Percentiles rank a stretch among this genome's conserved stretches.
phyloP scores from a whole-genome alignment of 23 tunicate species.

The Diplosoma virens region DNA sequence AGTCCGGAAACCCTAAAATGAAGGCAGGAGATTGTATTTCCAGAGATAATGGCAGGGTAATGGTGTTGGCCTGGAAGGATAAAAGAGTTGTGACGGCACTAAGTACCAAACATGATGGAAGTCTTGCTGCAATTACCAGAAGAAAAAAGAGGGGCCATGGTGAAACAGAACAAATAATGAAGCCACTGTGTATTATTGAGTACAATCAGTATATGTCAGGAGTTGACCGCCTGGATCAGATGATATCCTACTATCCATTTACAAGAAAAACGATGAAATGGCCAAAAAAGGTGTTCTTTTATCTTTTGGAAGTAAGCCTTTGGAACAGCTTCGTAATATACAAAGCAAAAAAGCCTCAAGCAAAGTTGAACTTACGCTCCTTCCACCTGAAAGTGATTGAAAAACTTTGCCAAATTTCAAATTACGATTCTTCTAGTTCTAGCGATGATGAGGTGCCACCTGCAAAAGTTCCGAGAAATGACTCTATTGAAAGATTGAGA shows the following conservation, averaged over 20 bases:
- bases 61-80: slow-evolving; percentile 25
- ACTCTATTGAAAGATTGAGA: slow-evolving; percentile 18
- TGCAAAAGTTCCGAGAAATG: slow-evolving; percentile 20
- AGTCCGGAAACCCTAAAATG: background rate
- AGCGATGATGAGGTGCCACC: slow-evolving; percentile 19
- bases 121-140: background rate
- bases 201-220: slow-evolving; percentile 38
- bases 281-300: slow-evolving; percentile 24
- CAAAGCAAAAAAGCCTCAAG: background rate
- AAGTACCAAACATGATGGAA: slow-evolving; percentile 26
- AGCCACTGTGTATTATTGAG: slow-evolving; percentile 19
- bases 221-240: slow-evolving; percentile 26
- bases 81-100: slow-evolving; percentile 28
- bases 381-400: slow-evolving; percentile 12
- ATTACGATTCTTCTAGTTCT: slow-evolving; percentile 11
- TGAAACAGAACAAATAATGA: background rate
- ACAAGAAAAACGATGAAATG: slow-evolving; percentile 25
- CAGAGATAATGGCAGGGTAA: too few species aligned
- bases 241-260: slow-evolving; percentile 28
- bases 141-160: slow-evolving; percentile 3
- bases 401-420: slow-evolving; percentile 30
- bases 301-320: slow-evolving; percentile 13
- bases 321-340: slow-evolving; percentile 25
- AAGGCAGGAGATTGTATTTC: background rate
- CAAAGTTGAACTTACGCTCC: background rate